Conservation (phyloP, 23 tunicate species). For the Phallusia fumigata region DNA sequence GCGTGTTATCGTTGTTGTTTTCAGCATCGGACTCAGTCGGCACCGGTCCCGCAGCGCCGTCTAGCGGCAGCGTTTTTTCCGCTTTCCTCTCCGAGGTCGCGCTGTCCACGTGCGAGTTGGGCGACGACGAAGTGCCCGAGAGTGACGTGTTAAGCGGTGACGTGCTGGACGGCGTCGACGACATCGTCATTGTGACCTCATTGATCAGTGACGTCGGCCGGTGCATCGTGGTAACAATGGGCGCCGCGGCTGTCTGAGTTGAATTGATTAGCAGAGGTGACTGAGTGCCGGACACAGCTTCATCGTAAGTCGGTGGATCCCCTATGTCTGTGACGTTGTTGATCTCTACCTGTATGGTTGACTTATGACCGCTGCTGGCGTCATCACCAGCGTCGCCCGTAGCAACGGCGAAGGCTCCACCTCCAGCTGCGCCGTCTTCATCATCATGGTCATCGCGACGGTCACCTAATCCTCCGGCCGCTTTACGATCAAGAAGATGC, state of each 20-base stretch:
- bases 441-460: neutral
- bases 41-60: neutral
- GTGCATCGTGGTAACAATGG: conserved; percentile 10
- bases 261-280: conserved; percentile 19
- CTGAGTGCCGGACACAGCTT: conserved; percentile 8
- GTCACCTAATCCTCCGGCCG: neutral
- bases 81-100: neutral
- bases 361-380: neutral
- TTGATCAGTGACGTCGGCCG: conserved; percentile 20
- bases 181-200: conserved; percentile 3
- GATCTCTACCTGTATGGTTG: neutral
- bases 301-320: conserved; percentile 16
- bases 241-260: conserved; percentile 7
- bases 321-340: neutral
- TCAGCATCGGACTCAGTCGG: conserved; percentile 61
- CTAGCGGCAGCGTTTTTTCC: neutral
- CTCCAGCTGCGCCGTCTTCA: neutral
- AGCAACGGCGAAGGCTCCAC: neutral
- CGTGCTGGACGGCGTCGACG: conserved; percentile 27
- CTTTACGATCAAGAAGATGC: neutral
- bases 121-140: conserved; percentile 38
- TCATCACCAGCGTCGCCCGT: neutral
- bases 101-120: conserved; percentile 28
- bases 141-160: conserved; percentile 40
- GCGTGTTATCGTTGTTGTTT: conserved; percentile 42